Percentiles rank a stretch among this genome's conserved stretches.
phyloP scores from a whole-genome alignment of 2,113 vertebrate genomes.

The Thermophis baileyi region DNA sequence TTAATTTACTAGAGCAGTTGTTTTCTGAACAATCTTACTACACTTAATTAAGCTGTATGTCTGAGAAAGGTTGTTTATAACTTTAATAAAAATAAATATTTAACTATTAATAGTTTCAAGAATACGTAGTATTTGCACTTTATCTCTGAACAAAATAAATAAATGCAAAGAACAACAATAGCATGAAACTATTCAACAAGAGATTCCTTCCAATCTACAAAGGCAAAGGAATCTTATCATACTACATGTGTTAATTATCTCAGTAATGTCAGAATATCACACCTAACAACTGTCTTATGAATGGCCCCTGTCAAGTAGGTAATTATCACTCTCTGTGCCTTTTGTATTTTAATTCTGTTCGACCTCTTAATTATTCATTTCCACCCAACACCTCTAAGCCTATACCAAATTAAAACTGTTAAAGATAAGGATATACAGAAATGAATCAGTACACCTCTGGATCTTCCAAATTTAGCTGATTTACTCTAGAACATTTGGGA shows the following conservation, averaged over 20 bases:
- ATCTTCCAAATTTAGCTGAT: neutral
- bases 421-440: neutral
- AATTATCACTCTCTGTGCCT: neutral
- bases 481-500: neutral
- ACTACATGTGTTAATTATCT: neutral
- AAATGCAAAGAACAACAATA: neutral
- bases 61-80: neutral
- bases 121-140: neutral
- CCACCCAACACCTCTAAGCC: neutral
- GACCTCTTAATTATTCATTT: neutral
- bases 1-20: neutral
- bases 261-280: neutral
- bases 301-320: neutral
- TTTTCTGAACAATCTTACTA: neutral
- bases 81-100: neutral
- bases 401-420: neutral
- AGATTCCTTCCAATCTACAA: neutral
- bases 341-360: neutral
- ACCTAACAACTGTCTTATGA: neutral
- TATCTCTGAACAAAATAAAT: neutral
- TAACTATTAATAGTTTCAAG: neutral
- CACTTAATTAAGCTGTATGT: neutral
- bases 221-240: neutral
- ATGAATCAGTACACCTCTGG: neutral
- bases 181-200: neutral